A percentile compares a stretch with the other conserved stretches of the same genome.
phyloP scores from a whole-genome alignment of 2,797 vertebrate genomes.

The Acridotheres tristis region DNA sequence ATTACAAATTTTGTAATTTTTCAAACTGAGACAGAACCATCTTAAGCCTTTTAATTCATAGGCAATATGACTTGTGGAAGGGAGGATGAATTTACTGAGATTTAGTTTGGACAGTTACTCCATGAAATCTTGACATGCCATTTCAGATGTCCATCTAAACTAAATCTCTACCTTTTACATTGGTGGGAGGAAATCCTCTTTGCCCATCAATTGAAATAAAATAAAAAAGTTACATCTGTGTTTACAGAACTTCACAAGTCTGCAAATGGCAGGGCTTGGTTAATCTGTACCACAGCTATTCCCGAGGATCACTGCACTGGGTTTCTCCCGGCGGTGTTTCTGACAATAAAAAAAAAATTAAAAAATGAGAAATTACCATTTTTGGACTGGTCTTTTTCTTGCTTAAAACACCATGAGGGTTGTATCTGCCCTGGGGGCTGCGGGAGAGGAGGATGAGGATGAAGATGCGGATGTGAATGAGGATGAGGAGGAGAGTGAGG shows the following conservation, averaged over 20 bases:
- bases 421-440: not conserved
- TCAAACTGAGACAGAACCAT: not conserved
- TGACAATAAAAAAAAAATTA: not conserved
- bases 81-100: not conserved
- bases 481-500: not conserved
- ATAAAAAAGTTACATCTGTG: rapidly evolving
- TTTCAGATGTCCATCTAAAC: not conserved
- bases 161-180: not conserved
- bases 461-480: too few relatives aligned
- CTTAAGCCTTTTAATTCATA: not conserved
- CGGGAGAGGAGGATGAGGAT: rapidly evolving
- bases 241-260: not conserved
- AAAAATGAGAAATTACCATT: rapidly evolving
- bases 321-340: rapidly evolving
- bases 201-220: too few relatives aligned
- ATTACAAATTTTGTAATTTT: not conserved
- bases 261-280: not conserved
- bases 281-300: too few relatives aligned
- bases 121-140: rapidly evolving
- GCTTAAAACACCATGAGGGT: rapidly evolving
- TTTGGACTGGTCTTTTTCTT: not conserved
- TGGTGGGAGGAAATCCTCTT: rapidly evolving
- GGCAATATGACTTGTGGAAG: rapidly evolving
- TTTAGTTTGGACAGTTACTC: not conserved
- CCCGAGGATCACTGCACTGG: rapidly evolving